Evolutionary conservation across 2,113 vertebrate species (phyloP).

Genomic region (Eulemur rufifrons): DNA sequence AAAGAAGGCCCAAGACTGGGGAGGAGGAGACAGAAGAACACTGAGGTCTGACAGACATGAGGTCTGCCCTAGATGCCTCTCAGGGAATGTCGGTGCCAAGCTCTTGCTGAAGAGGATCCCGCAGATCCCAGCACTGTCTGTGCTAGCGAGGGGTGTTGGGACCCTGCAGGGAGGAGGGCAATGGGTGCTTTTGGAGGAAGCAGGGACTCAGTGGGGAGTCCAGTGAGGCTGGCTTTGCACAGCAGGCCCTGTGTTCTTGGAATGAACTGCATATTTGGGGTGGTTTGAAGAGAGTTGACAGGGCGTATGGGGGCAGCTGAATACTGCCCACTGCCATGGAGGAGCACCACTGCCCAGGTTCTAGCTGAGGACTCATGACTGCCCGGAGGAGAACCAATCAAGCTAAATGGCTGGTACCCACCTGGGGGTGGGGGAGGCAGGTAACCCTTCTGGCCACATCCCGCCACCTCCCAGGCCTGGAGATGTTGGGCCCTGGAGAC

Average conservation of each 20-base stretch:
- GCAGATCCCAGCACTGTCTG: neutral
- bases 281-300: neutral
- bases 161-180: neutral
- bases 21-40: neutral
- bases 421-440: neutral
- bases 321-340: neutral
- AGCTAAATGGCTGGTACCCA: neutral
- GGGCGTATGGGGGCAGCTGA: neutral
- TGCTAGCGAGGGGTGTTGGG: neutral
- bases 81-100: neutral
- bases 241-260: neutral
- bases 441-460: neutral
- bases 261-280: neutral
- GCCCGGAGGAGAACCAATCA: neutral
- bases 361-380: neutral
- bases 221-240: neutral
- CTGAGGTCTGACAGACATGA: neutral
- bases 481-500: neutral
- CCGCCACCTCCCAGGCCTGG: neutral
- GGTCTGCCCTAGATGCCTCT: neutral
- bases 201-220: rapidly evolving
- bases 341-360: neutral
- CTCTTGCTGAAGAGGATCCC: neutral
- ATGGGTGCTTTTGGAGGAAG: neutral
- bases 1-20: neutral